Base-by-base conservation (phyloP, 2,113 vertebrate species). In the Thamnaconus septentrionalis region DNA sequence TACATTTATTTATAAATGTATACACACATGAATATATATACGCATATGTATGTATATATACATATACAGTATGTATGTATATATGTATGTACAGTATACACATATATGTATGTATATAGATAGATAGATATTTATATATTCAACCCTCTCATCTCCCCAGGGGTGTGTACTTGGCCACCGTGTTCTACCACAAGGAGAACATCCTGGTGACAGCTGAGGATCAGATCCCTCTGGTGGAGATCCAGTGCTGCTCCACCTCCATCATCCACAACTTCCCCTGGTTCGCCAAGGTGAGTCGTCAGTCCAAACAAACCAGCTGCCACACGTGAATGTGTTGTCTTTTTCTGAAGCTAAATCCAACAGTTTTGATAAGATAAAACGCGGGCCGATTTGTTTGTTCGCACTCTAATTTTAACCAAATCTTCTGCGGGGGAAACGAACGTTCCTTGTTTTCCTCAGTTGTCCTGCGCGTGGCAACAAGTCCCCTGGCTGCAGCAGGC, bases 401-500 rank as follows among this genome's bases (percentile, higher is more conserved):
- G 18, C 18, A 31, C 18, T 31, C 41, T 9, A 8, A 8, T 62
- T 8, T 11, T 4, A 58, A 60, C 41, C 39, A 18, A 53, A 3
- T 5, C 41, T 58, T 4, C 45, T 2, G n/a, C 3, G 8, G n/a
- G 50, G 9, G 46, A 4, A 49, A 60, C 10, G 1, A 41, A 39
- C 7, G 7, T 47, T 66, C 11, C 4, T 61, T n/a, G 45, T 40
- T 10, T 60, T 47, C 53, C 49, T 2, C 54, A 93, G 92, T 66
- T 93, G 80, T 93, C 92, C 45, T 92, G 88, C 64, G 91, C 90
- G 1, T 93, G 92, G 92, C 87, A 88, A 69, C 90, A 92, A 68
- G 91, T 92, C 4, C 88, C 88, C 3, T 86, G 87, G 85, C 88
- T 93, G 10, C 92, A 89, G 78, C 90, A 91, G 65, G 89, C 82